Conservation (phyloP, 2,113 vertebrate species). For the Fulica atra region DNA sequence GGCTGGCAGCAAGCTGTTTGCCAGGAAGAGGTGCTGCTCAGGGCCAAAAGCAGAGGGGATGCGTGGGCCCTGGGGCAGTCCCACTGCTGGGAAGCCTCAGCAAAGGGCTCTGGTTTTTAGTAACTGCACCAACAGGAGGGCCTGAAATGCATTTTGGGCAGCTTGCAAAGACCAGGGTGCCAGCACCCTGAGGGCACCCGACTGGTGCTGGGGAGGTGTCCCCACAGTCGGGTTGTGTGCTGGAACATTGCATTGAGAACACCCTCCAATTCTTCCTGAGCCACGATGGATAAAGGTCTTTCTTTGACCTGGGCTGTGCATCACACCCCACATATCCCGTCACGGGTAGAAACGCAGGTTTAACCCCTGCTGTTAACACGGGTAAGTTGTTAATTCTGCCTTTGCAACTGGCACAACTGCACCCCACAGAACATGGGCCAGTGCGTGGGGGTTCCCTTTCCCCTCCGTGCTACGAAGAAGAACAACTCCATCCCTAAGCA, state of each 20-base stretch:
- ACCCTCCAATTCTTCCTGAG: background rate
- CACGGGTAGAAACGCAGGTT: rapidly evolving
- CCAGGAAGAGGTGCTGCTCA: background rate
- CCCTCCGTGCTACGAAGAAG: background rate
- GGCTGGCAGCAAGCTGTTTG: background rate
- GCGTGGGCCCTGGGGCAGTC: rapidly evolving
- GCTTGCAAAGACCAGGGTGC: background rate
- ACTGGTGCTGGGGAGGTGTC: rapidly evolving
- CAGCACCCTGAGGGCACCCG: rapidly evolving
- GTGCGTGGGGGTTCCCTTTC: rapidly evolving
- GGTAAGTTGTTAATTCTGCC: background rate
- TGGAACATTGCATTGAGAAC: background rate
- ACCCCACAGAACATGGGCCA: background rate
- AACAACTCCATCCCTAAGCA: background rate
- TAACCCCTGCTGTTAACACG: background rate
- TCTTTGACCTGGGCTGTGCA: background rate
- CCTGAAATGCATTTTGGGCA: background rate
- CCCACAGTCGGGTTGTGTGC: rapidly evolving
- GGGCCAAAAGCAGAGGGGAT: background rate
- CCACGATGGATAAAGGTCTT: background rate
- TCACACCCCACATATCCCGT: background rate
- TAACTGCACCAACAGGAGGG: background rate
- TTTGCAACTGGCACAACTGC: background rate
- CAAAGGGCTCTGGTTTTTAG: background rate
- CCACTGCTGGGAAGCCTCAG: rapidly evolving